Conservation (phyloP, 1,140 invertebrate species). For the Pachypsylla venusta region DNA sequence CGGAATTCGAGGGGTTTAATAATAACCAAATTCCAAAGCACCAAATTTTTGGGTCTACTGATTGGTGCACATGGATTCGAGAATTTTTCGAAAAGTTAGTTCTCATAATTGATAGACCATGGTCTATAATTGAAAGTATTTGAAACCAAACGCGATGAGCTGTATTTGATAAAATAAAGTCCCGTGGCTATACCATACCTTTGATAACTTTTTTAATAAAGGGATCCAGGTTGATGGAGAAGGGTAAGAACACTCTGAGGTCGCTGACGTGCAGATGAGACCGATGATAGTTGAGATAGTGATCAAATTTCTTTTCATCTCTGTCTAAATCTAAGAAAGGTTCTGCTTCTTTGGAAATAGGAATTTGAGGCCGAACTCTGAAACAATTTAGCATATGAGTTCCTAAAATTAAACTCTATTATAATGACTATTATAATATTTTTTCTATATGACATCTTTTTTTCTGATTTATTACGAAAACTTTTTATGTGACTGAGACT, state of each 20-base stretch:
- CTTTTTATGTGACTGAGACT: too few relatives aligned
- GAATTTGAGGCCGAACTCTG: slow-evolving; percentile 64
- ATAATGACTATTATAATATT: too few relatives aligned
- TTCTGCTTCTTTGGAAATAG: slow-evolving; percentile 69
- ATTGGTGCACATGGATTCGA: too few relatives aligned
- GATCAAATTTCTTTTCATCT: slow-evolving; percentile 86
- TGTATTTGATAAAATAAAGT: not conserved
- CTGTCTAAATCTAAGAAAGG: slow-evolving; percentile 80
- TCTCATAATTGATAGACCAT: not conserved
- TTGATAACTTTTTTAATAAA: slow-evolving; percentile 91
- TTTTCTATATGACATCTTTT: too few relatives aligned
- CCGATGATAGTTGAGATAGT: slow-evolving; percentile 77
- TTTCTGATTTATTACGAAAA: too few relatives aligned
- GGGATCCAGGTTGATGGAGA: slow-evolving; percentile 92
- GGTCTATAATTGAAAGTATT: not conserved
- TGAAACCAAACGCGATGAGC: not conserved
- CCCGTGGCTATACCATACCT: slow-evolving; percentile 38
- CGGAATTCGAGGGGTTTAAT: too few relatives aligned
- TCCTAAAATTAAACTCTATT: too few relatives aligned
- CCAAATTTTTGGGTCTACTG: too few relatives aligned
- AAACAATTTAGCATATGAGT: too few relatives aligned
- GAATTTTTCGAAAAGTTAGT: too few relatives aligned
- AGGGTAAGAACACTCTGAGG: slow-evolving; percentile 86
- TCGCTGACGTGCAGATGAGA: slow-evolving; percentile 64
- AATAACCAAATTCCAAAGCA: too few relatives aligned